Percentiles rank a stretch among this genome's conserved stretches.
phyloP scores from a whole-genome alignment of 1,140 invertebrate species.

The Cherax quadricarinatus region DNA sequence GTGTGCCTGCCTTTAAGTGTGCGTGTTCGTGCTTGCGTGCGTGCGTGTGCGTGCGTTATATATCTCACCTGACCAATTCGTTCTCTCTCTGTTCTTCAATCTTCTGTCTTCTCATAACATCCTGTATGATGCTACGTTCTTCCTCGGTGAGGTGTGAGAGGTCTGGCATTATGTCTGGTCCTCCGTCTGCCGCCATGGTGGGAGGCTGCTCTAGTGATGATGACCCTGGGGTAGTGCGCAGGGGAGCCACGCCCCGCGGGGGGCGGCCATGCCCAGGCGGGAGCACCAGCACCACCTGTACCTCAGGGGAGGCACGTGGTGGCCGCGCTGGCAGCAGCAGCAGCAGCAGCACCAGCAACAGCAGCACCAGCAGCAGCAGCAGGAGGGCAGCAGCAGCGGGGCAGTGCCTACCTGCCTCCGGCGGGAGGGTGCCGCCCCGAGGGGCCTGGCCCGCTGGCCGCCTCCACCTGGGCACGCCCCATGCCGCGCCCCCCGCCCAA shows the following conservation, averaged over 20 bases:
- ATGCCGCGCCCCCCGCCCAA: slow-evolving; percentile 63
- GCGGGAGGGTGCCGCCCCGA: slow-evolving; percentile 59
- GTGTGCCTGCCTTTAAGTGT: neutral
- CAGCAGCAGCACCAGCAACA: slow-evolving; percentile 27
- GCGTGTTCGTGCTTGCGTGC: neutral
- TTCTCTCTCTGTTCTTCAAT: slow-evolving; percentile 97
- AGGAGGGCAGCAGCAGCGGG: slow-evolving; percentile 44
- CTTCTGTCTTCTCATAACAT: slow-evolving; percentile 96
- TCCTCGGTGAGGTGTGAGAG: slow-evolving; percentile 98
- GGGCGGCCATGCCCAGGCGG: slow-evolving; percentile 60
- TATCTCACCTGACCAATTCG: slow-evolving; percentile 92
- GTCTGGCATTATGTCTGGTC: slow-evolving; percentile 83
- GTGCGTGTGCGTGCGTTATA: slow-evolving; percentile 40
- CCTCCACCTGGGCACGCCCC: slow-evolving; percentile 65
- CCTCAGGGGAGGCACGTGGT: slow-evolving; percentile 24
- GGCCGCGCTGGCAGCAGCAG: neutral
- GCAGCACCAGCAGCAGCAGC: slow-evolving; percentile 34
- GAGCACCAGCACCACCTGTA: slow-evolving; percentile 35
- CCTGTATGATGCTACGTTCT: slow-evolving; percentile 97
- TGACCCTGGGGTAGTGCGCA: slow-evolving; percentile 42
- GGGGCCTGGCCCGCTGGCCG: slow-evolving; percentile 64
- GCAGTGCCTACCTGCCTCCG: slow-evolving; percentile 64
- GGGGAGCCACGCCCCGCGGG: slow-evolving; percentile 48
- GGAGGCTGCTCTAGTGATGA: slow-evolving; percentile 43
- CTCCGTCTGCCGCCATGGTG: slow-evolving; percentile 72